These are phyloP conservation scores for Bufotes viridis DNA, from an alignment of 2,797 vertebrate species.

Conservation along the genomic window DNA sequence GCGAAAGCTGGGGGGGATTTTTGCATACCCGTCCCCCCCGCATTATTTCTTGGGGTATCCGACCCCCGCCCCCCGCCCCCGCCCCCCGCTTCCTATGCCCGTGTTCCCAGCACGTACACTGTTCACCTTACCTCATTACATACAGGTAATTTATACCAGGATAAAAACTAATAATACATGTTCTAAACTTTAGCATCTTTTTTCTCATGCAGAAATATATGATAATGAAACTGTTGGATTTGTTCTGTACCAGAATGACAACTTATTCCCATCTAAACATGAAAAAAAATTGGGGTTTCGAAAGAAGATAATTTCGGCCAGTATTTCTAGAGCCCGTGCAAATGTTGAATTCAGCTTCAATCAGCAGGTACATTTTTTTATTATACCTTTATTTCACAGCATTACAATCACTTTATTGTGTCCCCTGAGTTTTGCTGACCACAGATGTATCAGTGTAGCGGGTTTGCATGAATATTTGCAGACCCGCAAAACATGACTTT, in stretches of 20 bases:
- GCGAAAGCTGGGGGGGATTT: too few relatives aligned
- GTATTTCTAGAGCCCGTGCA: neutral
- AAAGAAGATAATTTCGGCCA: constrained; percentile 65
- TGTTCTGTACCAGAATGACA: constrained; percentile 72
- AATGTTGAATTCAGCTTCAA: constrained; percentile 65
- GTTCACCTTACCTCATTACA: too few relatives aligned
- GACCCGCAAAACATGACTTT: neutral
- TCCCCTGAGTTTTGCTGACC: neutral
- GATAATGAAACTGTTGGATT: constrained; percentile 64
- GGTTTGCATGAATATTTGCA: neutral
- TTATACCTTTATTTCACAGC: neutral
- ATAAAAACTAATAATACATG: neutral
- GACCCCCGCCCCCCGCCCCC: too few relatives aligned
- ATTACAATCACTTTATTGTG: neutral
- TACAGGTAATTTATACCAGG: neutral
- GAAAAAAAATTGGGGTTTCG: constrained; percentile 40
- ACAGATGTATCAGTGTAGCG: neutral
- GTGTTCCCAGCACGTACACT: too few relatives aligned
- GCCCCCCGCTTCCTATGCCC: too few relatives aligned
- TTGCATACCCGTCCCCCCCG: too few relatives aligned
- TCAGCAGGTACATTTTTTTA: constrained; percentile 63
- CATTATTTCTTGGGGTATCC: too few relatives aligned
- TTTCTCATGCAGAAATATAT: constrained; percentile 18
- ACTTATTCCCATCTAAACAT: constrained; percentile 69
- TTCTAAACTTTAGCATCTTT: neutral